phyloP scores from a whole-genome alignment of 2,888 invertebrate genomes.

The Drosophila siamana region DNA sequence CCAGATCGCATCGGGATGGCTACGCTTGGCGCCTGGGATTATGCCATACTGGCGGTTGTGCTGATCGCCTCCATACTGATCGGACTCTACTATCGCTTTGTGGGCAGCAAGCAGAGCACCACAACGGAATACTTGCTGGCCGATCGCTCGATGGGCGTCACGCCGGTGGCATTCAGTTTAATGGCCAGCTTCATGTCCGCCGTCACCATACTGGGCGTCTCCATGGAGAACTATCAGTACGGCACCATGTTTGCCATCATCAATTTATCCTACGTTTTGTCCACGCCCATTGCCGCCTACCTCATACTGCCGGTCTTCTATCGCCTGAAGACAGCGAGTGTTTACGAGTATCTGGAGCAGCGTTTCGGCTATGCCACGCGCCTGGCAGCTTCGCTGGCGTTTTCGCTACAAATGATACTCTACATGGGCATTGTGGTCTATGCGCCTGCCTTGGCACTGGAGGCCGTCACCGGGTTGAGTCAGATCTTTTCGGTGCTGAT shows the following conservation, averaged over 20 bases:
- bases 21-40: constrained; percentile 90
- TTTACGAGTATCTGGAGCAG: constrained; percentile 96
- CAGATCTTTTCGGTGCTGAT: constrained; percentile 90
- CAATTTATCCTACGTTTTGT: constrained; percentile 91
- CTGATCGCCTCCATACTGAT: constrained; percentile 90
- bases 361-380: constrained; percentile 93
- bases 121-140: constrained; percentile 94
- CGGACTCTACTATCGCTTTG: constrained; percentile 93
- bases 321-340: constrained; percentile 92
- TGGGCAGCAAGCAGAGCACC: constrained; percentile 94
- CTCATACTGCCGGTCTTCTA: constrained; percentile 94
- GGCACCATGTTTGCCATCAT: constrained; percentile 93
- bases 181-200: constrained; percentile 98
- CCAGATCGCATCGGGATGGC: constrained; percentile 44
- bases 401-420: constrained; percentile 94
- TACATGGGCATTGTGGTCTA: constrained; percentile 97
- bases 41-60: constrained; percentile 90
- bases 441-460: constrained; percentile 96
- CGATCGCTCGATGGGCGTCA: constrained; percentile 91
- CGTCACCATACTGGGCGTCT: constrained; percentile 94
- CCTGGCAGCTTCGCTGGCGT: constrained; percentile 92
- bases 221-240: constrained; percentile 93
- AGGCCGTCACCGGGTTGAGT: constrained; percentile 93
- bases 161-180: constrained; percentile 94
- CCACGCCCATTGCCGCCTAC: constrained; percentile 91